phyloP scores from a whole-genome alignment of 2,113 vertebrate genomes.

The Chitala chitala region DNA sequence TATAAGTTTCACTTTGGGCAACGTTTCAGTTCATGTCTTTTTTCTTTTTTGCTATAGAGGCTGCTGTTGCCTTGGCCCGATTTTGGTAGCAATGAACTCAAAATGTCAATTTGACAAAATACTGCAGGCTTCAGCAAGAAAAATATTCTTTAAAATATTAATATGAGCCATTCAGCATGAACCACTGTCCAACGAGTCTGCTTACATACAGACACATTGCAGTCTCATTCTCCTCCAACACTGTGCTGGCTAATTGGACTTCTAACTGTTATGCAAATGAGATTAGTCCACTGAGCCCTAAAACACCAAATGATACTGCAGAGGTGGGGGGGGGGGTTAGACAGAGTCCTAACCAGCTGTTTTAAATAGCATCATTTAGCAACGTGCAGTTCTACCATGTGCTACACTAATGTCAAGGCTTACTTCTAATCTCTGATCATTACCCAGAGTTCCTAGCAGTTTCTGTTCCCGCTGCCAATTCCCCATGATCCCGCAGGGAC shows the following conservation, averaged over 20 bases:
- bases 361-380: neutral
- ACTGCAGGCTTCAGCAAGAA: constrained; percentile 6
- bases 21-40: too few species aligned
- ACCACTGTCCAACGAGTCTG: neutral
- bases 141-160: constrained; percentile 18
- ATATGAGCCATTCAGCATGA: neutral
- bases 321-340: neutral
- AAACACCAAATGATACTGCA: neutral
- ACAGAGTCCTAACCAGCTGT: neutral
- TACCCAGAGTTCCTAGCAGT: neutral
- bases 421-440: neutral
- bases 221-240: neutral
- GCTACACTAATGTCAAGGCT: neutral
- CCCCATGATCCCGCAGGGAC: constrained; percentile 46
- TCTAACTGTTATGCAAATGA: constrained; percentile 11
- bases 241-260: constrained; percentile 21
- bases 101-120: constrained; percentile 44
- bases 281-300: neutral
- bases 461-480: neutral
- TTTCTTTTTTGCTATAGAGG: neutral
- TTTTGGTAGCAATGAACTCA: constrained; percentile 31
- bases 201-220: neutral
- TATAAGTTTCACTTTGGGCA: too few species aligned
- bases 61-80: neutral
- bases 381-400: neutral